Evolutionary conservation across 2,113 vertebrate species (phyloP).

Genomic region (Centropus bengalensis): DNA sequence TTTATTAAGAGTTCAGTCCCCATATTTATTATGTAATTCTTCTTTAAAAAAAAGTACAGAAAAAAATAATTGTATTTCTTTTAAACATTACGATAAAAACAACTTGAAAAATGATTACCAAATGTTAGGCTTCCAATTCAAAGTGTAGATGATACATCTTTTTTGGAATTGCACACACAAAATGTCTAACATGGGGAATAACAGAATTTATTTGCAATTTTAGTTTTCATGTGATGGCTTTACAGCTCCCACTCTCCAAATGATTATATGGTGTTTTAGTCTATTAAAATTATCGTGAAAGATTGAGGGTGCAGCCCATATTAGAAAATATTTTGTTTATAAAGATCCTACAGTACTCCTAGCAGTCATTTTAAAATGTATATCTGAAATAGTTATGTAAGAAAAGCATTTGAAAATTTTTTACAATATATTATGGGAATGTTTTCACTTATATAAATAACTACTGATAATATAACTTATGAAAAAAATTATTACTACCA

Average conservation of each 20-base stretch:
- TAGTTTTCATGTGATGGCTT: constrained; percentile 73
- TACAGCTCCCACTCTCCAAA: constrained; percentile 70
- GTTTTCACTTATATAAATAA: constrained; percentile 88
- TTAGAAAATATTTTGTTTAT: constrained; percentile 75
- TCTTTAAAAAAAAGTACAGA: neutral
- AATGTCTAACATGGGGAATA: constrained; percentile 70
- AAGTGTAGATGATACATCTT: constrained; percentile 58
- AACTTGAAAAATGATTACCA: constrained; percentile 9
- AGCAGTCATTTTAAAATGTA: constrained; percentile 82
- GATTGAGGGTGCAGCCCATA: constrained; percentile 66
- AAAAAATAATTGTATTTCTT: neutral
- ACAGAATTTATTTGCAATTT: constrained; percentile 77
- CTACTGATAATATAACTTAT: constrained; percentile 84
- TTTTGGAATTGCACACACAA: constrained; percentile 75
- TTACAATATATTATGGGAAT: constrained; percentile 85
- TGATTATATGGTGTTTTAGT: constrained; percentile 75
- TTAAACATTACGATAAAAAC: neutral
- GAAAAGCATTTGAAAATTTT: constrained; percentile 80
- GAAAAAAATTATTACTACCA: constrained; percentile 80
- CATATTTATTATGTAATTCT: constrained; percentile 14
- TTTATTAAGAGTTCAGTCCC: constrained; percentile 48
- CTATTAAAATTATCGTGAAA: constrained; percentile 70
- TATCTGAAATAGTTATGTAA: constrained; percentile 83
- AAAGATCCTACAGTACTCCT: constrained; percentile 73
- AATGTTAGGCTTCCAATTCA: constrained; percentile 48